Percentiles rank a stretch among this genome's conserved stretches.
These are phyloP conservation scores for Bombus vancouverensis DNA, from an alignment of 1,140 invertebrate genomes.

Conservation along the genomic window DNA sequence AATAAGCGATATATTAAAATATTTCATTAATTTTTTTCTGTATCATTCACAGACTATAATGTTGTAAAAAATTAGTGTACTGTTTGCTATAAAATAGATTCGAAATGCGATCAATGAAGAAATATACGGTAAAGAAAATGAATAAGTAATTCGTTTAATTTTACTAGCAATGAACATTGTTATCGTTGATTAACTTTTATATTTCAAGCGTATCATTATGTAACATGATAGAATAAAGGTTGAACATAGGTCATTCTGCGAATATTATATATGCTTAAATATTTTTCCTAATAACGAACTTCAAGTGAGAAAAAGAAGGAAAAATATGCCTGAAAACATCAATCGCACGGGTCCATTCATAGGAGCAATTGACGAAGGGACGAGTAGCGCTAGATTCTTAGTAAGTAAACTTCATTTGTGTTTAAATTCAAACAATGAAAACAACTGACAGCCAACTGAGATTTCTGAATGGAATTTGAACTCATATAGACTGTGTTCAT, in stretches of 20 bases:
- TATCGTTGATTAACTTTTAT: constrained; percentile 9
- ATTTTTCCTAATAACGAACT: neutral
- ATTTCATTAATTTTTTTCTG: neutral
- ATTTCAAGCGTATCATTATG: constrained; percentile 17
- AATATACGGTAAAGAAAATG: too few relatives aligned
- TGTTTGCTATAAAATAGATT: neutral
- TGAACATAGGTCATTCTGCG: constrained; percentile 11
- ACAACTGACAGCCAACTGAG: neutral
- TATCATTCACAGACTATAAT: constrained; percentile 11
- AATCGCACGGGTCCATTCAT: constrained; percentile 83
- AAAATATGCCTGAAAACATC: constrained; percentile 70
- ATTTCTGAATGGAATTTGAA: neutral
- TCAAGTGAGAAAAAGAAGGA: neutral
- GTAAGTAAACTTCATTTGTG: constrained; percentile 79
- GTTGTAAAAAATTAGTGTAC: constrained; percentile 34
- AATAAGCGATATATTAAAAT: neutral
- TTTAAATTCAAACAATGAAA: neutral
- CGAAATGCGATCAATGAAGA: neutral
- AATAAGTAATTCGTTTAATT: neutral
- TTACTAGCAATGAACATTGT: neutral
- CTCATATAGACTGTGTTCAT: neutral
- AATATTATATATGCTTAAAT: neutral
- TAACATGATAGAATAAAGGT: constrained; percentile 32
- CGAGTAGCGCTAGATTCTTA: constrained; percentile 95
- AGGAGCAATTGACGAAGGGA: constrained; percentile 97